These are phyloP conservation scores for Neogobius melanostomus DNA, from an alignment of 2,113 vertebrate species.

Conservation along the genomic window DNA sequence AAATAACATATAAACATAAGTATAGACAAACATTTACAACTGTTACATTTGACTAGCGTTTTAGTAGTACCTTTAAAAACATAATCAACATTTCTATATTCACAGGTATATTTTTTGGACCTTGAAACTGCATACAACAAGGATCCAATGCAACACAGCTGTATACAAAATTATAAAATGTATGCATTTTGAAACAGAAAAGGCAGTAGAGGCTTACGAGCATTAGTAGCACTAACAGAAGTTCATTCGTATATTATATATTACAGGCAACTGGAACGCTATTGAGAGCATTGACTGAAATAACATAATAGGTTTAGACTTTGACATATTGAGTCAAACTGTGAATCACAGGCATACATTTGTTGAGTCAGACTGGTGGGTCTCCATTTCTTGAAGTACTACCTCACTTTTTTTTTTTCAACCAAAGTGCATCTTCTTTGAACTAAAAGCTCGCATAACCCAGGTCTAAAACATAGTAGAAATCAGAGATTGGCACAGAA, in stretches of 20 bases:
- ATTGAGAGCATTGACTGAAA: not conserved
- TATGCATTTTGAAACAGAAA: not conserved
- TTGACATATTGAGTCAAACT: too few species aligned
- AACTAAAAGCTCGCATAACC: too few species aligned
- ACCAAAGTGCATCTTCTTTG: too few species aligned
- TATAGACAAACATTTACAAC: not conserved
- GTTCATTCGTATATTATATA: not conserved
- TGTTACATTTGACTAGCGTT: not conserved
- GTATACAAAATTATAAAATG: slow-evolving; percentile 1
- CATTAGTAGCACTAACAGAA: not conserved
- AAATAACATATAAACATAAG: not conserved
- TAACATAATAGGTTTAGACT: not conserved
- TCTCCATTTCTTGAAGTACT: too few species aligned
- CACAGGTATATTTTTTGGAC: not conserved
- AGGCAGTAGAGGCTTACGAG: not conserved
- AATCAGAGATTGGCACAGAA: too few species aligned
- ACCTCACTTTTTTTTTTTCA: too few species aligned
- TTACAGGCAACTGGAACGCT: not conserved
- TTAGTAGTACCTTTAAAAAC: not conserved
- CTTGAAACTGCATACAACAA: not conserved
- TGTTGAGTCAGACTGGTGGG: too few species aligned
- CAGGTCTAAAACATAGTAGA: too few species aligned
- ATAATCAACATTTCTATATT: not conserved
- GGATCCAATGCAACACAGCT: not conserved
- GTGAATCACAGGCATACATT: too few species aligned